Evolutionary conservation across 2,888 invertebrate species (phyloP), one percentile per base, ranked within the genome.

Genomic region (Gibbula magus): DNA sequence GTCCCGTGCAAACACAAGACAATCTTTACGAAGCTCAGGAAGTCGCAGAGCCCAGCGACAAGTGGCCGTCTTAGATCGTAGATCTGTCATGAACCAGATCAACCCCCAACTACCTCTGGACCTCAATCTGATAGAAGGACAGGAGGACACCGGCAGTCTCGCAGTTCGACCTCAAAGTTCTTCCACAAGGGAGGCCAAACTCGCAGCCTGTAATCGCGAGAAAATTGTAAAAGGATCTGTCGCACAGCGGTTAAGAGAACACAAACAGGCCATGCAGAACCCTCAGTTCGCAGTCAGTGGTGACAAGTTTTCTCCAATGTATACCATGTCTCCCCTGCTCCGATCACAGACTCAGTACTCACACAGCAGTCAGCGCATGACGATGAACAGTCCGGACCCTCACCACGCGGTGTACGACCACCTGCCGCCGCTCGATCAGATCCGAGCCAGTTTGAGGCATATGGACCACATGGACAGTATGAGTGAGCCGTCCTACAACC

Each of bases 311-410:
- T 82, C 86, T 10, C 84, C 88, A 0, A 85, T 88, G 0, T 78
- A 86, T 18, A 83, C 83, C n/a, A 82, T 86, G 78, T 88, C 89
- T 0, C 89, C 90, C 5, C 82, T 90, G 66, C 83, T 90, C 66
- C 86, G 89, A 70, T 86, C 89, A 18, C 88, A 88, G 75, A 89
- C 90, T 10, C 89, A 90, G 83, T 90, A 89, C 75, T 89, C 91
- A 0, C 81, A 86, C 35, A 91, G 90, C 81, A 87, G 78, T 73
- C 88, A 88, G 66, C 81, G 90, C 73, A 81, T 87, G 39, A 85
- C 88, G 20, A 86, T 86, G 54, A 89, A 89, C 82, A 90, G 88
- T 80, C 90, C 91, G 0, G 91, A 90, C 52, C 82, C 85, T 10
- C 84, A 82, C 61, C 78, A 78, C 10, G 75, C 53, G n/a, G 51